Evolutionary conservation across 2,113 vertebrate species (phyloP), one percentile per base, ranked within the genome.

Genomic region (Albula goreensis): DNA sequence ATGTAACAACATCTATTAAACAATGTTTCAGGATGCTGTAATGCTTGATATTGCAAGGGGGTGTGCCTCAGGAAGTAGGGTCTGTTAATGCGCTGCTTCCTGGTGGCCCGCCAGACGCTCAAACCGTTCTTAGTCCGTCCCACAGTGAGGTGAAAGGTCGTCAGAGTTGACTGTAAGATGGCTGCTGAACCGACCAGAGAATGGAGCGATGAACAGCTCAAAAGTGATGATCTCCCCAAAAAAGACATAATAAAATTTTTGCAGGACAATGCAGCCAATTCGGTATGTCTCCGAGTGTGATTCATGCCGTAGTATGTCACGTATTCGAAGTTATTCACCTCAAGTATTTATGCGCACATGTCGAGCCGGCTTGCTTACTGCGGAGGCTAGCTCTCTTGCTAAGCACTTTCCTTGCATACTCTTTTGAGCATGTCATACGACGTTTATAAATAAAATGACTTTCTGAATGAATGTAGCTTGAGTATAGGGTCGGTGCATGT

Each of bases 201-300:
- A 50, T 99, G 97, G 98, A 97, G 93, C 90, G 92, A 95, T 0
- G 97, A 98, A 93, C 96, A 99, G 94, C 96, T 99, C 83, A 96
- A 96, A 90, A 97, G 95, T 92, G 98, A 98, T 5, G 96, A 97
- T 89, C 92, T 99, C 56, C 93, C 97, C 50, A 99, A 99, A 94
- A 98, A 98, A 91, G 97, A 99, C 57, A 89, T 99, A 17, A 98
- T 99, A 92, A 96, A 95, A 88, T 99, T 99, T 93, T 95, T 99
- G 1, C 97, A 99, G 95, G 96, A 98, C 77, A 96, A 97, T 89
- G 97, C 95, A 8, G 96, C 97, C 5, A 96, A 98, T 86, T 96
- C 97, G 97, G 98, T 98, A 95, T 19, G 94, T 87, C 53, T 74
- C 56, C 0, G 17, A 22, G 0, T 53, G 0, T n/a, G 7, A 5